A percentile compares a stretch with the other conserved stretches of the same genome.
phyloP scores from a whole-genome alignment of 2,888 invertebrate genomes.

The Himalopsyche tibetana region DNA sequence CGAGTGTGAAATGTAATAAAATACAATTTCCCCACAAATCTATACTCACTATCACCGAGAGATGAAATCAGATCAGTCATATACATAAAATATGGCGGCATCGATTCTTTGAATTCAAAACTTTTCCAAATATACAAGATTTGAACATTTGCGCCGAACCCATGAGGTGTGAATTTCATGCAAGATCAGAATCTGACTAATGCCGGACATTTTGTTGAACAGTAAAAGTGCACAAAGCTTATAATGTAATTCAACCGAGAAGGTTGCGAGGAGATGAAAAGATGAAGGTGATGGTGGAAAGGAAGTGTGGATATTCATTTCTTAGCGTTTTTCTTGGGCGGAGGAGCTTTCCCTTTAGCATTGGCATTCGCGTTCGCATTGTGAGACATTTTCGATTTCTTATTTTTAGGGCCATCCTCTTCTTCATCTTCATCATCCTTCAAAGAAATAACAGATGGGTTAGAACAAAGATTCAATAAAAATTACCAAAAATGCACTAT shows the following conservation, averaged over 20 bases:
- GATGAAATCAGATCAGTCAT: slow-evolving; percentile 23
- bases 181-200: slow-evolving; percentile 19
- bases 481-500: no score
- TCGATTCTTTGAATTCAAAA: not conserved
- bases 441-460: slow-evolving; percentile 65
- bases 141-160: not conserved
- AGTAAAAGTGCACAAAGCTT: slow-evolving; percentile 65
- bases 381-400: slow-evolving; percentile 85
- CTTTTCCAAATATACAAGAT: not conserved
- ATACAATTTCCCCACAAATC: no score
- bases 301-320: slow-evolving; percentile 69
- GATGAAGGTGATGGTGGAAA: slow-evolving; percentile 44
- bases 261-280: slow-evolving; percentile 50
- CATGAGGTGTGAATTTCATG: not conserved
- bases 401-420: slow-evolving; percentile 87
- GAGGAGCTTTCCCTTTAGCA: slow-evolving; percentile 80
- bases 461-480: no score
- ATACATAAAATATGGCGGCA: slow-evolving; percentile 16
- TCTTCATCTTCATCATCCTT: slow-evolving; percentile 83
- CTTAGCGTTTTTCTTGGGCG: slow-evolving; percentile 83
- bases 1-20: not conserved
- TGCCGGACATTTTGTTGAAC: slow-evolving; percentile 51
- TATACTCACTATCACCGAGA: slow-evolving; percentile 28
- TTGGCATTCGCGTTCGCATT: slow-evolving; percentile 71
- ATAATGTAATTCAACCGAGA: slow-evolving; percentile 64